Conservation (phyloP, 2,888 invertebrate genomes). For the Zootermopsis nevadensis region DNA sequence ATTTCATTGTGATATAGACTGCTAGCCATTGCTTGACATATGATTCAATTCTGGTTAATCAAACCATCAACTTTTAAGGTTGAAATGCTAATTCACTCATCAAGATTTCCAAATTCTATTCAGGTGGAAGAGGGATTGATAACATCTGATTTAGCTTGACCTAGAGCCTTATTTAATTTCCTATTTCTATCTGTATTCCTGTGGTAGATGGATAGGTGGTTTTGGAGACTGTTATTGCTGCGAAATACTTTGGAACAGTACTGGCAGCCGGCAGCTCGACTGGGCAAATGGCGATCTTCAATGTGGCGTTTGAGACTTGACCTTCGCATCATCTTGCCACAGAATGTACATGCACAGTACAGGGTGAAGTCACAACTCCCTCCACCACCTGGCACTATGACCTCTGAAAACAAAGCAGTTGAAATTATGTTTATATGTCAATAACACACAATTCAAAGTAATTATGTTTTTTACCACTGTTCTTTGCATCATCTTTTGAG, state of each 20-base stretch:
- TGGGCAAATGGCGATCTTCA: conserved; percentile 51
- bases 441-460: too few relatives aligned
- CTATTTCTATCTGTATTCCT: conserved; percentile 27
- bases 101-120: not conserved
- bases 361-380: conserved; percentile 19
- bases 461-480: too few relatives aligned
- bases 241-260: conserved; percentile 53
- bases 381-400: conserved; percentile 9
- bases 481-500: too few relatives aligned
- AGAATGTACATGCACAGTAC: conserved; percentile 46
- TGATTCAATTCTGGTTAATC: too few relatives aligned
- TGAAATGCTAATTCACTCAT: not conserved
- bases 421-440: not conserved
- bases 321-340: conserved; percentile 52
- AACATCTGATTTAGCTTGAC: not conserved
- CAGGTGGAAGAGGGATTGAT: not conserved
- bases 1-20: too few relatives aligned
- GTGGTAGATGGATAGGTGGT: conserved; percentile 52
- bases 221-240: conserved; percentile 52
- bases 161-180: not conserved
- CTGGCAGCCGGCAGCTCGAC: conserved; percentile 48
- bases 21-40: too few relatives aligned
- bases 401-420: not conserved
- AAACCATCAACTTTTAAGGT: not conserved
- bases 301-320: conserved; percentile 53